These are phyloP conservation scores for Lochmaea crataegi DNA, from an alignment of 2,888 invertebrate species.

Conservation along the genomic window DNA sequence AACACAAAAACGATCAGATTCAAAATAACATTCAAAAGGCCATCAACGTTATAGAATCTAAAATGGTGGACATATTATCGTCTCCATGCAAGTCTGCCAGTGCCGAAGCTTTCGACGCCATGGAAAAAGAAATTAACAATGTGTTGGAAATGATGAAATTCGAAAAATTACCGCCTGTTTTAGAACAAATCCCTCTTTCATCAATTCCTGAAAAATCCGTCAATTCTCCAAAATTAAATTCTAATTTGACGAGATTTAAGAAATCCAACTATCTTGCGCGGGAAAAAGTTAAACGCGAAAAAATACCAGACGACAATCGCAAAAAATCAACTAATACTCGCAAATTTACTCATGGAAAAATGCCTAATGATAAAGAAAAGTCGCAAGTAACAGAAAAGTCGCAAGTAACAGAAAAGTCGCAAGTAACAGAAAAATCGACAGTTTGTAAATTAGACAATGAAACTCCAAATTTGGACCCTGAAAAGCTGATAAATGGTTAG, in stretches of 20 bases:
- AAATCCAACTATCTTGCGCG: background rate
- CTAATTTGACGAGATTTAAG: background rate
- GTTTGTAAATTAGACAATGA: background rate
- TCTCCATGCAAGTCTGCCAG: slow-evolving; percentile 42
- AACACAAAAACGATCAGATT: slow-evolving; percentile 51
- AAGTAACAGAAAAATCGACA: background rate
- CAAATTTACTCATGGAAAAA: background rate
- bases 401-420: background rate
- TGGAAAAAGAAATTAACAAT: slow-evolving; percentile 57
- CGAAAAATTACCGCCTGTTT: slow-evolving; percentile 2
- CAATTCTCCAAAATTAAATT: background rate
- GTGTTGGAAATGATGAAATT: slow-evolving; percentile 53
- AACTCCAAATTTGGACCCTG: background rate
- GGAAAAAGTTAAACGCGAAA: background rate
- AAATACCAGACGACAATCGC: background rate
- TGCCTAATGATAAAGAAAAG: background rate
- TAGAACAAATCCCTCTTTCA: background rate
- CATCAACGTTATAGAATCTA: slow-evolving; percentile 55
- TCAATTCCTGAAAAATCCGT: background rate
- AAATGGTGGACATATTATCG: slow-evolving; percentile 54
- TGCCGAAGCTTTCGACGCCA: slow-evolving; percentile 52
- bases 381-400: background rate
- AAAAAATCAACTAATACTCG: background rate
- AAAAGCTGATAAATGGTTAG: background rate
- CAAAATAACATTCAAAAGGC: slow-evolving; percentile 56